These are phyloP conservation scores for Pristionchus japonicus DNA, from an alignment of 2,888 invertebrate species.

Conservation along the genomic window DNA sequence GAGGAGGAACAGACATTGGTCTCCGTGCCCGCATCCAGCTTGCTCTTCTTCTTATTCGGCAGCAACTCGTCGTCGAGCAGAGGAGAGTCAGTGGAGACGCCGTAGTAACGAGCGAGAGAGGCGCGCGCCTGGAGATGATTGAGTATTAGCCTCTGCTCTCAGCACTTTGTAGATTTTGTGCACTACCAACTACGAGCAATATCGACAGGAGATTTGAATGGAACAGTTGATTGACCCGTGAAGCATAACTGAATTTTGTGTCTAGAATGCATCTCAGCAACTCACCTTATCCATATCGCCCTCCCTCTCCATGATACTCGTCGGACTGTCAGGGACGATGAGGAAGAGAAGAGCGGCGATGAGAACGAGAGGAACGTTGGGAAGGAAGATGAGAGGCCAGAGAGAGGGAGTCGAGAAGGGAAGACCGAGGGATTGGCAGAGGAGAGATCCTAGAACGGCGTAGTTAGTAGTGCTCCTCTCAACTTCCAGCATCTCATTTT, in stretches of 20 bases:
- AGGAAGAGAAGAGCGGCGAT: slow-evolving; percentile 49
- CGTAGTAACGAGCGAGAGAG: slow-evolving; percentile 56
- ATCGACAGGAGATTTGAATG: too few species aligned
- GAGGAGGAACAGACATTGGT: slow-evolving; percentile 46
- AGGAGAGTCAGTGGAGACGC: slow-evolving; percentile 51
- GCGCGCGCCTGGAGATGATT: slow-evolving; percentile 50
- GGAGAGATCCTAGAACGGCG: slow-evolving; percentile 53
- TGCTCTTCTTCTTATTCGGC: slow-evolving; percentile 45
- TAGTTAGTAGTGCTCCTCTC: too few species aligned
- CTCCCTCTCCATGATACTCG: slow-evolving; percentile 53
- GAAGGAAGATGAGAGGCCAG: slow-evolving; percentile 57
- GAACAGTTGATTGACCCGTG: too few species aligned
- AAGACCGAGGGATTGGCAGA: slow-evolving; percentile 58
- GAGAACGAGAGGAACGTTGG: slow-evolving; percentile 50
- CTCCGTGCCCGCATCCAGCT: slow-evolving; percentile 14
- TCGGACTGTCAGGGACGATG: slow-evolving; percentile 54
- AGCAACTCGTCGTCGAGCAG: slow-evolving; percentile 54
- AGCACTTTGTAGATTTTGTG: too few species aligned
- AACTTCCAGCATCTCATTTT: too few species aligned
- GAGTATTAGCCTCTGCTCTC: too few species aligned
- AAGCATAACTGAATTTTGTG: too few species aligned
- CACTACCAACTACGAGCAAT: too few species aligned
- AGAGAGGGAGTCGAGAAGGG: slow-evolving; percentile 55
- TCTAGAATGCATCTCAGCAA: too few species aligned
- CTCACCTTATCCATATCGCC: slow-evolving; percentile 50